These are phyloP conservation scores for Scaptomyza hsui DNA, from an alignment of 1,140 invertebrate species.

Conservation along the genomic window DNA sequence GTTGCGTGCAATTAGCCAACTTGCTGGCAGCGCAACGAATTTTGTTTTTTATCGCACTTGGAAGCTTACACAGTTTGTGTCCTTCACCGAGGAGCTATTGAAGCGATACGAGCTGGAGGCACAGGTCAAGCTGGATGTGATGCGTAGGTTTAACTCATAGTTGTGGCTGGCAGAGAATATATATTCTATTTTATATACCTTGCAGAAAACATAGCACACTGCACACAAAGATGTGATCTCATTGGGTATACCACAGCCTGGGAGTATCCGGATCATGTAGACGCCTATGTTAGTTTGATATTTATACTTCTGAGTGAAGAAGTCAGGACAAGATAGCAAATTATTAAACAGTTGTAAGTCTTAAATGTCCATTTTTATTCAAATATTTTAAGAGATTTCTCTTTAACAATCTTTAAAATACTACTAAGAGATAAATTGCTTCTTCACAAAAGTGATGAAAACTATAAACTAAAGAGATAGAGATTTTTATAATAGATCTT, in stretches of 20 bases:
- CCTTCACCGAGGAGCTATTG: constrained; percentile 52
- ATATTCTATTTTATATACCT: neutral
- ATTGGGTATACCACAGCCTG: constrained; percentile 62
- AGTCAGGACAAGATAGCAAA: constrained; percentile 20
- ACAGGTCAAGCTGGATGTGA: constrained; percentile 54
- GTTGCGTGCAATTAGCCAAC: constrained; percentile 46
- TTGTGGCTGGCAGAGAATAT: neutral
- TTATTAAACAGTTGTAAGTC: too few species aligned
- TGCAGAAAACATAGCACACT: constrained; percentile 68
- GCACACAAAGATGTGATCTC: constrained; percentile 49
- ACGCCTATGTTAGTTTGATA: constrained; percentile 54
- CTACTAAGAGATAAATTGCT: too few species aligned
- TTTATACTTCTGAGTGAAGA: constrained; percentile 69
- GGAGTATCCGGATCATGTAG: constrained; percentile 73
- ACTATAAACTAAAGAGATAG: neutral
- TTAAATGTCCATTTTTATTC: neutral
- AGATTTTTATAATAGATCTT: neutral
- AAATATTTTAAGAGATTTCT: neutral
- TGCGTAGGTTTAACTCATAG: constrained; percentile 36
- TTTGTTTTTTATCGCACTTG: constrained; percentile 65
- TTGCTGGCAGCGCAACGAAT: constrained; percentile 42
- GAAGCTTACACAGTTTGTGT: constrained; percentile 64
- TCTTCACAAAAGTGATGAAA: neutral
- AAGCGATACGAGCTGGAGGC: constrained; percentile 64
- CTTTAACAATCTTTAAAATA: neutral